Base-by-base conservation (phyloP, 2,113 vertebrate genomes). In the Leptobrachium ailaonicum region DNA sequence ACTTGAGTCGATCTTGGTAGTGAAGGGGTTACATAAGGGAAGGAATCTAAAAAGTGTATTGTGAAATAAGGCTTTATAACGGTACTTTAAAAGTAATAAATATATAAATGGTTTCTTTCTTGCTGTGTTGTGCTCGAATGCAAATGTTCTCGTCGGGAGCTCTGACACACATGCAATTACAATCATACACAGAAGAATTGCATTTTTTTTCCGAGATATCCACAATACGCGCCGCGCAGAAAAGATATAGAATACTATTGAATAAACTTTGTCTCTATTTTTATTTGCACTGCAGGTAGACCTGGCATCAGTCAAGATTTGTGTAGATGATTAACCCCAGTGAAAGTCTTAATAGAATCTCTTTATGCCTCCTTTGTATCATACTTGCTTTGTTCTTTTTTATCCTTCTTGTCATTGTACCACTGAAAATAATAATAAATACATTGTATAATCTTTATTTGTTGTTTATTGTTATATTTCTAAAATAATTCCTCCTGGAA, bases 91-190 rank as follows among this genome's bases (percentile, higher is more conserved):
- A 73, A 54, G 10, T 56, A 1, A 72, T 12, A 5, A 69, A 60
- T 45, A 68, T 53, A 56, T 68, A 68, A 66, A 6, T 8, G 32
- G 60, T 58, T 42, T 45, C 8, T 77, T 77, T 69, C 41, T 14
- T 10, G 67, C 66, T 45, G 41, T 77, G 69, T 47, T n/a, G 53
- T 77, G 9, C n/a, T 41, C n/a, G 53, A 77, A 77, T 76, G 63
- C 74, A 76, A 76, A 76, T 69, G 50, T 40, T 44, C 75, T 12
- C 47, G 2, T 60, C n/a, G n/a, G 53, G 66, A n/a, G 68, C 42
- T 7, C 14, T 69, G 75, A 67, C 66, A 77, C 50, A 77, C 11
- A 14, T 77, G 41, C 60, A 69, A 77, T 69, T 77, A 77, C 53
- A 60, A 77, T 69, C 66, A 77, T 6, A 45, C 14, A 44, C 41